phyloP scores from a whole-genome alignment of 2,888 invertebrate species.

The Parascotia fuliginaria region DNA sequence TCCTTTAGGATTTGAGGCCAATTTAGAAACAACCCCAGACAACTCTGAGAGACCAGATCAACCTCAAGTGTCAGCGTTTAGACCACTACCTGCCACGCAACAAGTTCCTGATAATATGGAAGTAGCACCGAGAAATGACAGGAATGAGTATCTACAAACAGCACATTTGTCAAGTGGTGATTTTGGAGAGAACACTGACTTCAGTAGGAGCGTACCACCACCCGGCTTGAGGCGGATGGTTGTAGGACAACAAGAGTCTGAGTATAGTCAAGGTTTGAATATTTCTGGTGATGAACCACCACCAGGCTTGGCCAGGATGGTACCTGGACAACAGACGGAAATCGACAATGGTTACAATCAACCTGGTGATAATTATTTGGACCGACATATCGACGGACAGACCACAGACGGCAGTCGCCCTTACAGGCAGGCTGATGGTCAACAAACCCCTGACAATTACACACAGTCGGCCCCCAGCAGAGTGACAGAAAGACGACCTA shows the following conservation, averaged over 20 bases:
- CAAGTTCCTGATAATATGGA: conserved; percentile 85
- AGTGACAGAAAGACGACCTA: conserved; percentile 73
- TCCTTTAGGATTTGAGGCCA: conserved; percentile 81
- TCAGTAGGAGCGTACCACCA: conserved; percentile 82
- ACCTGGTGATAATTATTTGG: conserved; percentile 70
- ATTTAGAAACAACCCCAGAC: conserved; percentile 88
- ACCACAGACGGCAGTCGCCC: conserved; percentile 68
- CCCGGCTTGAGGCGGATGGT: conserved; percentile 88
- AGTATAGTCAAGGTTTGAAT: conserved; percentile 69
- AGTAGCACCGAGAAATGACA: conserved; percentile 88
- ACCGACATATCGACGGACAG: conserved; percentile 77
- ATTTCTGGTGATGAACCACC: conserved; percentile 80
- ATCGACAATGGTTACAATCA: conserved; percentile 66
- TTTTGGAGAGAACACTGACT: conserved; percentile 77
- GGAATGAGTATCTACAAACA: conserved; percentile 92
- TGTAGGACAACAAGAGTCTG: conserved; percentile 87
- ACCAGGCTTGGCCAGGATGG: conserved; percentile 82
- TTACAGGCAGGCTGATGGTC: conserved; percentile 77
- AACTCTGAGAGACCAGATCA: conserved; percentile 88
- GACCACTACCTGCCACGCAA: conserved; percentile 55
- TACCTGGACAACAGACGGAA: conserved; percentile 82
- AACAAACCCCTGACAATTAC: conserved; percentile 68
- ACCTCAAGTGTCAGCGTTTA: conserved; percentile 60
- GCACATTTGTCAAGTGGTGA: conserved; percentile 88
- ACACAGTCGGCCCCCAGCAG: conserved; percentile 56